Evolutionary conservation across 2,113 vertebrate species (phyloP), one percentile per base, ranked within the genome.

Genomic region (Aix galericulata): DNA sequence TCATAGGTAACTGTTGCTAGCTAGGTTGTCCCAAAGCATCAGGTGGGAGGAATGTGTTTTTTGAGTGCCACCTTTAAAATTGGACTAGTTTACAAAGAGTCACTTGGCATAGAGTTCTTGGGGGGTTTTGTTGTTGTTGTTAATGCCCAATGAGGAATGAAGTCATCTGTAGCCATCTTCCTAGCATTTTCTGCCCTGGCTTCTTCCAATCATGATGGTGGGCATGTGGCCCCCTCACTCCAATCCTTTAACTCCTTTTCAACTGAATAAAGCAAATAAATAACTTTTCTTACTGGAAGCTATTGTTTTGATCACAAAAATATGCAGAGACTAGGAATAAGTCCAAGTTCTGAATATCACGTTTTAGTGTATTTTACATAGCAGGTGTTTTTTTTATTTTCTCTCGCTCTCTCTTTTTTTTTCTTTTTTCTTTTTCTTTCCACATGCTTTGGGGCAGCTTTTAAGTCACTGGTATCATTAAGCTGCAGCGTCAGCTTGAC

Each of bases 41-140:
- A 38, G 26, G 46, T 31, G 15, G 46, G 50, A 67, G n/a, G 5
- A 71, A 63, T 0, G 0, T 63, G 55, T 0, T 0, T 1, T 60
- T 94, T 84, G 90, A 91, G 31, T 23, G 64, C 8, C 53, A 7
- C 23, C 48, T 83, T 81, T 55, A 59, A 48, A 78, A 83, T 59
- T 44, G 13, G 8, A 13, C 36, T 60, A 31, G 27, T 20, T 81
- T 78, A 63, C 3, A 26, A 66, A 44, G 42, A 64, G 26, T 3
- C 17, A 46, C 25, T 22, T 81, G 56, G 29, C 62, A 64, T 17
- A 40, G 27, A 64, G n/a, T 78, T 63, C 20, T 48, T 48, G 46
- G 46, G 20, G 46, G 46, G 46, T 48, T 20, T 25, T 11, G 7
- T 15, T 78, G 1, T 3, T 59, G 74, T 84, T 63, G 4, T 3